phyloP scores from a whole-genome alignment of 2,797 vertebrate species.

The Momotus momota region DNA sequence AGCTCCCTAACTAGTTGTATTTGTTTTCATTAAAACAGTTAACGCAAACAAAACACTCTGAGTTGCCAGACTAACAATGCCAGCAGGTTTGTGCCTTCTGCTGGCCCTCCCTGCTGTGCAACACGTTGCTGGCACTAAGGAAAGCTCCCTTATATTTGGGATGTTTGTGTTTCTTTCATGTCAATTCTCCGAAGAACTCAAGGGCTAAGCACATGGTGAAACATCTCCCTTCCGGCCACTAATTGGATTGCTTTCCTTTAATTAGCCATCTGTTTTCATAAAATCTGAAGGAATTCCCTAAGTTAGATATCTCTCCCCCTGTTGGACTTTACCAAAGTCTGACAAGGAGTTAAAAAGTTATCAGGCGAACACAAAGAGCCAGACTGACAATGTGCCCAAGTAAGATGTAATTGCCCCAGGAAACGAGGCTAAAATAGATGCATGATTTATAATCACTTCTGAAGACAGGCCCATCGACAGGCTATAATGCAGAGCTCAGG shows the following conservation, averaged over 20 bases:
- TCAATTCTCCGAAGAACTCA: not conserved
- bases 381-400: not conserved
- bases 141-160: not conserved
- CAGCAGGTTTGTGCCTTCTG: not conserved
- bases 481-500: not conserved
- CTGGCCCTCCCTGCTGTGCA: not conserved
- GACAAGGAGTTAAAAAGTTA: not conserved
- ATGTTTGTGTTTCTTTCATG: not conserved
- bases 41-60: not conserved
- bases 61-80: not conserved
- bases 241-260: conserved; percentile 4
- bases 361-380: not conserved
- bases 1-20: not conserved
- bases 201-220: not conserved
- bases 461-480: not conserved
- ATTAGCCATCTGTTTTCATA: conserved; percentile 22
- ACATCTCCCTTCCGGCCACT: not conserved
- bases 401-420: not conserved
- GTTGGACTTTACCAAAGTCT: not conserved
- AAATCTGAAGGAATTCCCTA: not conserved
- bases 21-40: not conserved
- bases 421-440: not conserved
- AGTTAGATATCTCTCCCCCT: not conserved
- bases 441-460: not conserved
- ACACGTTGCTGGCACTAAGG: not conserved